Percentiles rank a stretch among this genome's conserved stretches.
Evolutionary conservation across 2,113 vertebrate species (phyloP).

Genomic region (Aepyceros melampus): DNA sequence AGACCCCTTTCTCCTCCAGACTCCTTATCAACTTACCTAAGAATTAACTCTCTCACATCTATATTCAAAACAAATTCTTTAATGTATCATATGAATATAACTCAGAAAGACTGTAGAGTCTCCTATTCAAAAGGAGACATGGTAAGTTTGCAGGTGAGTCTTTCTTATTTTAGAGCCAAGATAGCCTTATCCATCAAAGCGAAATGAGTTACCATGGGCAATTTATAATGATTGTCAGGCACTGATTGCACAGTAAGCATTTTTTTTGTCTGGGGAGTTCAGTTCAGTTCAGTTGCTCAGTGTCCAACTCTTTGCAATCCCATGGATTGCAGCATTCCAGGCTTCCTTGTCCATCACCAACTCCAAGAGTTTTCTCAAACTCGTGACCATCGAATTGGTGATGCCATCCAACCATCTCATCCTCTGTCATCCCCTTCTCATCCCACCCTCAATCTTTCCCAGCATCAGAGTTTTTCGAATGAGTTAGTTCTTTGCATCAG

Average conservation of each 20-base stretch:
- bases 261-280: neutral
- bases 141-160: neutral
- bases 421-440: neutral
- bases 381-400: neutral
- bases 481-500: neutral
- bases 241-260: neutral
- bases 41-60: neutral
- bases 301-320: neutral
- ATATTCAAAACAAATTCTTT: conserved; percentile 32
- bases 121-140: neutral
- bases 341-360: neutral
- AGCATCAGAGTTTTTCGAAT: neutral
- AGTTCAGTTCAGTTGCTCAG: neutral
- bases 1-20: neutral
- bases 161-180: neutral
- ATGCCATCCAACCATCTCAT: neutral
- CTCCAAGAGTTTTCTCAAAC: neutral
- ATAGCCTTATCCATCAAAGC: neutral
- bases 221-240: neutral
- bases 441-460: neutral
- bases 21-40: neutral
- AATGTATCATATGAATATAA: conserved; percentile 9
- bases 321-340: neutral
- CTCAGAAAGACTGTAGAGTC: neutral
- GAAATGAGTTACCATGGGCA: neutral